phyloP scores from a whole-genome alignment of 2,888 invertebrate genomes.

The Limnephilus auricula region DNA sequence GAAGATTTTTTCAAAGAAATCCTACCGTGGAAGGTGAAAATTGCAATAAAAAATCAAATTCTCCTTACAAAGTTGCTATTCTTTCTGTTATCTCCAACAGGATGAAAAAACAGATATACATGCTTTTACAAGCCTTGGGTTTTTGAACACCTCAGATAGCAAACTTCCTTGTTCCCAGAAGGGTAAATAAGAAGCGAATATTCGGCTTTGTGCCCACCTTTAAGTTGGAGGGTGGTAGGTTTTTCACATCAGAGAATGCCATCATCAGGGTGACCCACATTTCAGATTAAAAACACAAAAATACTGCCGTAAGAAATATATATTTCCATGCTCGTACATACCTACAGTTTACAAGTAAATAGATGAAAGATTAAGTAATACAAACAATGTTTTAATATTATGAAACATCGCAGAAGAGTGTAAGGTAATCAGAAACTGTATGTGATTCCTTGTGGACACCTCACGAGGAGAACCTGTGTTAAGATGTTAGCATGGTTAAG shows the following conservation, averaged over 20 bases:
- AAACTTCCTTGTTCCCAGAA: background rate
- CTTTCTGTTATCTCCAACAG: background rate
- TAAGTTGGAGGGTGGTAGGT: background rate
- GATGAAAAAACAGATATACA: background rate
- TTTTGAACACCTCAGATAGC: background rate
- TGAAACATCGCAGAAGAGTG: too few relatives aligned
- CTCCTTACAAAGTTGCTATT: background rate
- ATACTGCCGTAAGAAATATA: background rate
- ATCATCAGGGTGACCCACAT: background rate
- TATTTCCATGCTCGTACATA: too few relatives aligned
- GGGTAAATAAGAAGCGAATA: background rate
- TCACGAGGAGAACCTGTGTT: too few relatives aligned
- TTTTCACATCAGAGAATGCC: background rate
- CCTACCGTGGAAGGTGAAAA: background rate
- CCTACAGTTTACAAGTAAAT: too few relatives aligned
- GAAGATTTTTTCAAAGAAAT: background rate
- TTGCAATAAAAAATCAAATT: background rate
- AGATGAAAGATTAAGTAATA: too few relatives aligned
- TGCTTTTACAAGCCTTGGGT: background rate
- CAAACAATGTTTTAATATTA: too few relatives aligned
- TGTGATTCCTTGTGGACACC: too few relatives aligned
- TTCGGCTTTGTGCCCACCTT: background rate
- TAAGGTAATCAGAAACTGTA: too few relatives aligned
- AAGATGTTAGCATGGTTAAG: too few relatives aligned
- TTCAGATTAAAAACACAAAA: background rate